phyloP scores from a whole-genome alignment of 2,888 invertebrate species.

The Crematogaster levior region DNA sequence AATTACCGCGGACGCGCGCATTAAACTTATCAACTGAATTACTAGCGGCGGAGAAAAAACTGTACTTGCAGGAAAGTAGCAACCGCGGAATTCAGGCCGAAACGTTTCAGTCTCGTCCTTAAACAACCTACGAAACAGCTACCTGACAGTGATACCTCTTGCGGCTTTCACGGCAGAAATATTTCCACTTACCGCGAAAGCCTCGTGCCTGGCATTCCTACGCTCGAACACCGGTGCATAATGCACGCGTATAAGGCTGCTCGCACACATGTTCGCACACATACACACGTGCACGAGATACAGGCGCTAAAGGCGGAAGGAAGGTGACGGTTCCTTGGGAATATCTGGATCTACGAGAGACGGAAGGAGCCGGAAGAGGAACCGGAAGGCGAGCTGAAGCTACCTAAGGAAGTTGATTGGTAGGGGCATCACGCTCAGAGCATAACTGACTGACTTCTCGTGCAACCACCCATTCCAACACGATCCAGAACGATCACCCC shows the following conservation, averaged over 20 bases:
- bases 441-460: conserved; percentile 79
- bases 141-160: conserved; percentile 55
- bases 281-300: neutral
- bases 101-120: conserved; percentile 36
- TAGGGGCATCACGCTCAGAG: conserved; percentile 81
- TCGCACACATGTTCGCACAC: neutral
- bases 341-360: conserved; percentile 68
- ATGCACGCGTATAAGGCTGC: conserved; percentile 25
- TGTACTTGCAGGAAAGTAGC: neutral
- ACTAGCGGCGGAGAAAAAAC: neutral
- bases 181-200: conserved; percentile 73
- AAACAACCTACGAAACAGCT: conserved; percentile 52
- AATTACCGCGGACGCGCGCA: conserved; percentile 40
- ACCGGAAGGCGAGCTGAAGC: conserved; percentile 40
- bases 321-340: conserved; percentile 58
- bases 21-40: conserved; percentile 18
- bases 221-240: conserved; percentile 33
- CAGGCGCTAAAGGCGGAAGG: conserved; percentile 53
- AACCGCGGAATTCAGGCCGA: conserved; percentile 38
- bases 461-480: conserved; percentile 57
- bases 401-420: conserved; percentile 71
- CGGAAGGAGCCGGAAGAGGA: neutral
- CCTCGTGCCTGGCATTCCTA: conserved; percentile 75
- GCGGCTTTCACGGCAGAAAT: conserved; percentile 61
- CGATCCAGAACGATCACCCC: conserved; percentile 56